These are phyloP conservation scores for Venusia cambrica DNA, from an alignment of 2,888 invertebrate species.

Conservation along the genomic window DNA sequence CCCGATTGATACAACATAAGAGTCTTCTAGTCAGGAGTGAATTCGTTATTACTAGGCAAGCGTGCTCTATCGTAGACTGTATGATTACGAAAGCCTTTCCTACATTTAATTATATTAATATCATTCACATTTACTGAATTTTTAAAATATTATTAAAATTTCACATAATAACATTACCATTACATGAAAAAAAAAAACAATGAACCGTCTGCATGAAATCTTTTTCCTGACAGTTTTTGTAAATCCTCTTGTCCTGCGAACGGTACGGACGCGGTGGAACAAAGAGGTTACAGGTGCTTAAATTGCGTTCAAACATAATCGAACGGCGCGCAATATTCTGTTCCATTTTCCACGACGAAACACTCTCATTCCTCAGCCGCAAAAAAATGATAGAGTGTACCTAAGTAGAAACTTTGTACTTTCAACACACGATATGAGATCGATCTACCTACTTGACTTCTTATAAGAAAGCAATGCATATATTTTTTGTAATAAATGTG, in stretches of 20 bases:
- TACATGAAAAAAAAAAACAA: no score
- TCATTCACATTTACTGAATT: no score
- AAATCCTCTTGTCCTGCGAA: conserved; percentile 28
- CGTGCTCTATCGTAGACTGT: no score
- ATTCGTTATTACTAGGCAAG: no score
- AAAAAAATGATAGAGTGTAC: conserved; percentile 18
- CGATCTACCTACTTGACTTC: conserved; percentile 5
- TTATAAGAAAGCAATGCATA: conserved; percentile 5
- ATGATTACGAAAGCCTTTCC: no score
- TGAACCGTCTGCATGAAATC: no score
- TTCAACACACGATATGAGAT: conserved; percentile 8
- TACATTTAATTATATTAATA: no score
- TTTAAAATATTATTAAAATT: no score
- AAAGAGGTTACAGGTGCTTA: conserved; percentile 67
- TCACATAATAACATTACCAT: no score
- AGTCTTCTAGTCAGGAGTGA: no score
- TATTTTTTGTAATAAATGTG: not conserved
- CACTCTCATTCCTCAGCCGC: conserved; percentile 27
- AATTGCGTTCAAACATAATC: conserved; percentile 66
- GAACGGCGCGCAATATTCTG: conserved; percentile 39
- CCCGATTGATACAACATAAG: no score
- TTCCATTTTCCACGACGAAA: conserved; percentile 38
- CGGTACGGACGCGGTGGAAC: conserved; percentile 48
- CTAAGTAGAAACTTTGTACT: conserved; percentile 13
- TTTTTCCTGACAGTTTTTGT: no score